Evolutionary conservation across 2,797 vertebrate genomes (phyloP).

Genomic region (Muscicapa comitata): DNA sequence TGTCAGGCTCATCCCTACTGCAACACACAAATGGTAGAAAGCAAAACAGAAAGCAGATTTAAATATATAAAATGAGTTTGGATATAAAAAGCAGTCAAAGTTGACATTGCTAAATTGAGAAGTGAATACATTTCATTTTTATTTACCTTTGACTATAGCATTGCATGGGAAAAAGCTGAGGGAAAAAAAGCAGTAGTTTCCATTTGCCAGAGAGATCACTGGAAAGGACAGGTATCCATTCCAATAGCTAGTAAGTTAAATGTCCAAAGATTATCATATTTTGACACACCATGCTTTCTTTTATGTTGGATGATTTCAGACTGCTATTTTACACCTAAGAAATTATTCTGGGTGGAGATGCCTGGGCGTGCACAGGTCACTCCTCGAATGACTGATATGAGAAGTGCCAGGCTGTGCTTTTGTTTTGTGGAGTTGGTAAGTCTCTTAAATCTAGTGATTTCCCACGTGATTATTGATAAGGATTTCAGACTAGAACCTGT

Average conservation of each 20-base stretch:
- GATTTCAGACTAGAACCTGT: not conserved
- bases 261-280: not conserved
- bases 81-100: not conserved
- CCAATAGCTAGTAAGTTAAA: not conserved
- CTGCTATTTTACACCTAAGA: not conserved
- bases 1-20: not conserved
- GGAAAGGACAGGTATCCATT: not conserved
- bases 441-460: not conserved
- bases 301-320: not conserved
- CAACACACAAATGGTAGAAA: not conserved
- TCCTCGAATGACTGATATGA: not conserved
- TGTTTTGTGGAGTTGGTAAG: not conserved
- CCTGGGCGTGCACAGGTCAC: not conserved
- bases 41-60: not conserved
- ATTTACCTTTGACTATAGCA: not conserved
- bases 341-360: not conserved
- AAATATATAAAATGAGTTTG: not conserved
- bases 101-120: not conserved
- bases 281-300: not conserved
- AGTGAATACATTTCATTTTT: not conserved
- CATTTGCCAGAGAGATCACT: not conserved
- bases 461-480: not conserved
- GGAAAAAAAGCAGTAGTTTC: not conserved
- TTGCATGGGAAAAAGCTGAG: not conserved
- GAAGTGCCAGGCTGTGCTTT: not conserved